Evolutionary conservation across 2,888 invertebrate species (phyloP), one percentile per base, ranked within the genome.

Genomic region (Pristionchus entomophagus): DNA sequence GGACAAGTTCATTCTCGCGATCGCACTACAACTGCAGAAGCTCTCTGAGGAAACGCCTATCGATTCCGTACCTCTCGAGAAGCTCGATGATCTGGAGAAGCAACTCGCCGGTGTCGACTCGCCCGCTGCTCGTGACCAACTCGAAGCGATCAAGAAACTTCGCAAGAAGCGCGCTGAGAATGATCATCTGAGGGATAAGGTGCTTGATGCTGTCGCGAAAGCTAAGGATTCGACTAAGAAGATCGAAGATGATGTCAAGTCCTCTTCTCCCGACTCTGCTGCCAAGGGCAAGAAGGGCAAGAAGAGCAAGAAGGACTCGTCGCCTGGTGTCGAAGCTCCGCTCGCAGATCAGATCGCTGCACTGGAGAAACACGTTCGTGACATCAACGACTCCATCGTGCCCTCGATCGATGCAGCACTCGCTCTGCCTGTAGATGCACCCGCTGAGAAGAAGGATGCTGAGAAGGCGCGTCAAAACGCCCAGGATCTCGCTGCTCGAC

Each of bases 281-380:
- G 49, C 82, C 82, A 62, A 59, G 38, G 86, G 86, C 83, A 87
- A 87, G 51, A 73, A 73, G 73, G 45, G 73, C 14, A 88, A 88
- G 87, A 89, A 89, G 87, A 87, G 88, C 84, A 88, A 87, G 88
- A 89, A 89, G 87, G 87, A 73, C 22, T 69, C 86, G 86, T 86
- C 81, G 86, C 82, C 86, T 86, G 85, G 80, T 85, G 81, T 59
- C 69, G 59, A 85, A 65, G 84, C 85, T 87, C 78, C 81, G 84
- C 82, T 38, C 77, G 51, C 87, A 84, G 73, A 73, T 41, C 73
- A 73, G 45, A 73, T 80, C 53, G 53, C 29, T 32, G 80, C 49
- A 22, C 80, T 80, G 26, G 51, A 80, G 53, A 26, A 32, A 5
- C 35, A 80, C n/a, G 35, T 80, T 32, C 29, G 38, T 6, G 51